Percentiles rank a stretch among this genome's conserved stretches.
Evolutionary conservation across 2,888 invertebrate genomes (phyloP).

Genomic region (Acanthoscelides obtectus): DNA sequence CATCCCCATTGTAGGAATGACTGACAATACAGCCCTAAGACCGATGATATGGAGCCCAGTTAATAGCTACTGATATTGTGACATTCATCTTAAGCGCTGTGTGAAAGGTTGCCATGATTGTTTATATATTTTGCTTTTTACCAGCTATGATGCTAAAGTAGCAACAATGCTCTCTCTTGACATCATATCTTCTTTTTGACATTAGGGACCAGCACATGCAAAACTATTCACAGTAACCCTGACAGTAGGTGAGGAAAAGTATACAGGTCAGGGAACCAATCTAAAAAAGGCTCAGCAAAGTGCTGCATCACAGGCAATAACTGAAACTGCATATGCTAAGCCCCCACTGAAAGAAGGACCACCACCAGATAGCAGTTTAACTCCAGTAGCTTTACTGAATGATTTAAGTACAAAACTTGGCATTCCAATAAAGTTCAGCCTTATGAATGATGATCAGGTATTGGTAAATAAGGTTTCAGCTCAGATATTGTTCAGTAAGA

Average conservation of each 20-base stretch:
- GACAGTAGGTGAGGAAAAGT: slow-evolving; percentile 37
- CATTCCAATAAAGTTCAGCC: slow-evolving; percentile 32
- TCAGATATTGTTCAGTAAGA: not conserved
- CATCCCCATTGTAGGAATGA: too few species aligned
- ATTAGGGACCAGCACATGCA: slow-evolving; percentile 37
- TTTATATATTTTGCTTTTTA: too few species aligned
- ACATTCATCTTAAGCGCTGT: too few species aligned
- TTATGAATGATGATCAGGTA: slow-evolving; percentile 22
- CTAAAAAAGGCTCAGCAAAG: slow-evolving; percentile 36
- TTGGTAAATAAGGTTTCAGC: not conserved
- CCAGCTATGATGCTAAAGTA: too few species aligned
- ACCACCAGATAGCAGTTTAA: slow-evolving; percentile 22
- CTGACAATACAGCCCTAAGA: not conserved
- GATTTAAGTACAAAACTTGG: slow-evolving; percentile 38
- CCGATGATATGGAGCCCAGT: too few species aligned
- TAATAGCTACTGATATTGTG: too few species aligned
- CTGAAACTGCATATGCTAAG: slow-evolving; percentile 32
- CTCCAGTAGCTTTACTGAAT: slow-evolving; percentile 39
- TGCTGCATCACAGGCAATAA: slow-evolving; percentile 33
- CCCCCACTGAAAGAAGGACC: slow-evolving; percentile 29
- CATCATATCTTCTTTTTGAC: slow-evolving; percentile 5
- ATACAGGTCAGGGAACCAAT: slow-evolving; percentile 30
- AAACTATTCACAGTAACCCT: slow-evolving; percentile 34
- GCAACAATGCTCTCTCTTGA: not conserved
- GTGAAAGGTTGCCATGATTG: not conserved